These are phyloP conservation scores for Trachelipus rathkii DNA, from an alignment of 1,140 invertebrate species.

Conservation along the genomic window DNA sequence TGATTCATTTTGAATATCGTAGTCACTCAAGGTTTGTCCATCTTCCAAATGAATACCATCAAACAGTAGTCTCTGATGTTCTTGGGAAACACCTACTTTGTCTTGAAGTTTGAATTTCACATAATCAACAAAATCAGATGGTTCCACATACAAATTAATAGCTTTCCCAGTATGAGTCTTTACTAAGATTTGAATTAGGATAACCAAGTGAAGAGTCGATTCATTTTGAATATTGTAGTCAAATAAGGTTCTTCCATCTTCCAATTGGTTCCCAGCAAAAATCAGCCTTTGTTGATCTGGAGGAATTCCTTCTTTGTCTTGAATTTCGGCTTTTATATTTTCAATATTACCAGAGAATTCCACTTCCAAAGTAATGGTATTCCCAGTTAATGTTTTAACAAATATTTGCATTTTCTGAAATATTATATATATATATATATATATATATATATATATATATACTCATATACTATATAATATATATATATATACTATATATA, in stretches of 20 bases:
- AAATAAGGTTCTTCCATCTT: no score
- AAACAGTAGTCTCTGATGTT: constrained; percentile 49
- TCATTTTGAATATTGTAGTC: no score
- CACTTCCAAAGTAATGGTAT: constrained; percentile 58
- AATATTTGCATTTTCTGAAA: no score
- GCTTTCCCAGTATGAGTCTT: constrained; percentile 65
- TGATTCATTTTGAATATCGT: no score
- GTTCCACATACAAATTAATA: constrained; percentile 56
- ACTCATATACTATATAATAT: no score
- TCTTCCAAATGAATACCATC: constrained; percentile 56
- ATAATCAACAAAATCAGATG: constrained; percentile 86
- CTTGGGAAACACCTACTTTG: constrained; percentile 65
- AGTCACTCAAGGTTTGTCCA: no score
- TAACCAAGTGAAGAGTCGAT: constrained; percentile 65
- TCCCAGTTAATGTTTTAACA: constrained; percentile 63
- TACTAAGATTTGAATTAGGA: constrained; percentile 93
- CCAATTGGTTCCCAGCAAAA: no score
- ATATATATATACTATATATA: no score
- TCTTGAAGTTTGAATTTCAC: constrained; percentile 64
- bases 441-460: no score
- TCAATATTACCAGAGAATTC: constrained; percentile 79
- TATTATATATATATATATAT: no score
- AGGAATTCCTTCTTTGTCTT: no score
- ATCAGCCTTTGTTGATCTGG: no score
- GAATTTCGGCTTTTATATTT: constrained; percentile 90